Conservation (phyloP, 2,888 invertebrate species). For the Dryobotodes eremita region DNA sequence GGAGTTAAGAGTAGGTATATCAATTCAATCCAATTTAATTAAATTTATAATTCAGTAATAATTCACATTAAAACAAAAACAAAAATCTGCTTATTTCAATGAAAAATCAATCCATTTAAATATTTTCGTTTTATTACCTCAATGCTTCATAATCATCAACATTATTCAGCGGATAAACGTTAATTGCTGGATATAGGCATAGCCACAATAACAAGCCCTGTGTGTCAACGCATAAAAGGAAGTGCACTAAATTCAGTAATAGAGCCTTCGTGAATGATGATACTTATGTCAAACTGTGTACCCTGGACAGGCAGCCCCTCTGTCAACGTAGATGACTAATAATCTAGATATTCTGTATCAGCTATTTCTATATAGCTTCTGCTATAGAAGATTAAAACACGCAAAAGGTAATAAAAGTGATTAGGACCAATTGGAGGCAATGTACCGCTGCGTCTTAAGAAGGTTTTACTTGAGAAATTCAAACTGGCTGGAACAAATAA, state of each 20-base stretch:
- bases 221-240: not conserved
- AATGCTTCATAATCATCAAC: not conserved
- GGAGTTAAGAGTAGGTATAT: not conserved
- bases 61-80: not conserved
- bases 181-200: no score
- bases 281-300: not conserved
- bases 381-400: not conserved
- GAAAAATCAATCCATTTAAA: no score
- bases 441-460: conserved; percentile 19
- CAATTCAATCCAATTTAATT: no score
- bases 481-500: conserved; percentile 32
- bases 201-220: not conserved
- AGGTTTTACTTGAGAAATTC: conserved; percentile 29
- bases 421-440: conserved; percentile 6
- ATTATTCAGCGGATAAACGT: not conserved
- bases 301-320: not conserved
- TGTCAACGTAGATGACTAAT: not conserved
- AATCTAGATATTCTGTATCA: not conserved
- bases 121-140: not conserved
- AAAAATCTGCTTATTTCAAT: not conserved
- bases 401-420: not conserved
- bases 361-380: not conserved
- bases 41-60: not conserved
- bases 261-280: not conserved
- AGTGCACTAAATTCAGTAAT: no score